Base-by-base conservation (phyloP, 64 coral and sea anemone species). In the Stylophora pistillata region DNA sequence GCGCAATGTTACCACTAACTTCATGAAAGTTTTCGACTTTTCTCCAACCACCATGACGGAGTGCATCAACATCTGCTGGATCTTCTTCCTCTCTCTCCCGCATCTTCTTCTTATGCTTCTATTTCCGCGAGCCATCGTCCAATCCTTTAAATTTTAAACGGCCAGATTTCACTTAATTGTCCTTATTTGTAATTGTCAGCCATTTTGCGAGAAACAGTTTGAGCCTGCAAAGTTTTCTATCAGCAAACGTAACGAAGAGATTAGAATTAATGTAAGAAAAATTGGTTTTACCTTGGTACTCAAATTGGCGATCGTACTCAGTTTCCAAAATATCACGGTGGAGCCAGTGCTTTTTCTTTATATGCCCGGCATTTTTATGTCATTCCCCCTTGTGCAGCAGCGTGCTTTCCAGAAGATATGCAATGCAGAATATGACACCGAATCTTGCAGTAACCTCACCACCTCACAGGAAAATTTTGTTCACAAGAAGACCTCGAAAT, bases 1-100 rank as follows among this genome's bases (percentile, higher is more conserved):
- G 69, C 78, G 93, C 97, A 52, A 99, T 76, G 16, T 69, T 85
- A 5, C 93, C 76, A 2, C 86, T 88, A 3, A 95, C 81, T 65
- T 95, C 90, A 37, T 79, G 61, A 76, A 88, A 87, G 55, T 59
- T 74, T 30, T 89, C 87, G 14, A 92, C 56, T 76, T 93, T 99
- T 87, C 97, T 91, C 97, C 97, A 99, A 14, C 97, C 97, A 6
- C 97, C 97, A 68, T 99, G 97, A n/a, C 88, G 86, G 47, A 95
- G 60, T 15, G 72, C 85, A 71, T 99, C 97, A 10, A 77, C 34
- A 87, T 99, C 97, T 23, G 78, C 63, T 15, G 90, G 76, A 23
- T 61, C 86, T 9, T 94, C 92, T 23, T 90, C 87, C 85, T 99
- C 93, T 74, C 68, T 92, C 34, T 95, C 92, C 55, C 97, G 76